These are phyloP conservation scores for Agriopis leucophaearia DNA, from an alignment of 2,888 invertebrate species.

Conservation along the genomic window DNA sequence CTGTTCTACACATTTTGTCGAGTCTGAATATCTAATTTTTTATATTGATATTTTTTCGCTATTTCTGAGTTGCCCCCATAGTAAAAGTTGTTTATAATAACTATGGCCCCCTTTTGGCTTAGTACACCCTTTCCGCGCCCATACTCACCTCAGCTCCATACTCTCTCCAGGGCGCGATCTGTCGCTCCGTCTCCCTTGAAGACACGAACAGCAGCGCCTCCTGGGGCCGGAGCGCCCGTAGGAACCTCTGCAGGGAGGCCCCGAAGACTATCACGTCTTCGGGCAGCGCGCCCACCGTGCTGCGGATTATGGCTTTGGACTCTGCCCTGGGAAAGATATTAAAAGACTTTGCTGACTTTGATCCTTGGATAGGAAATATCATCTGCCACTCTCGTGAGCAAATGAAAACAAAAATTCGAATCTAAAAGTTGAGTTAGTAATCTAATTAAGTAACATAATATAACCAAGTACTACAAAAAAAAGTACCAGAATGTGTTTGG, in stretches of 20 bases:
- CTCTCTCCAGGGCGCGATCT: constrained; percentile 93
- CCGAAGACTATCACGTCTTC: constrained; percentile 93
- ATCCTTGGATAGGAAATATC: neutral
- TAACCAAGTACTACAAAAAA: too few species aligned
- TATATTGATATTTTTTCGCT: too few species aligned
- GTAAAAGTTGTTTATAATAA: too few species aligned
- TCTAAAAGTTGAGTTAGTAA: neutral
- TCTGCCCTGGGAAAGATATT: constrained; percentile 88
- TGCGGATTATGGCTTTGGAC: constrained; percentile 92
- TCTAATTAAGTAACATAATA: too few species aligned
- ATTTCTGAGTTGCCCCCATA: too few species aligned
- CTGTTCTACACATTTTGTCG: too few species aligned
- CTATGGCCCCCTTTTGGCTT: too few species aligned
- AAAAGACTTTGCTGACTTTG: neutral
- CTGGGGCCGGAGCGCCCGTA: constrained; percentile 89
- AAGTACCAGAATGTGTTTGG: too few species aligned
- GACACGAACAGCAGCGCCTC: constrained; percentile 91
- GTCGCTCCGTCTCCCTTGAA: constrained; percentile 78
- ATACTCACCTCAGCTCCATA: constrained; percentile 91
- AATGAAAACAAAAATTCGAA: neutral
- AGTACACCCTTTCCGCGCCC: too few species aligned
- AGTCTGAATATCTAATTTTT: too few species aligned
- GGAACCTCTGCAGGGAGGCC: constrained; percentile 91
- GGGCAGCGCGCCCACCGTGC: constrained; percentile 91
- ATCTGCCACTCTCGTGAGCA: neutral